phyloP scores from a whole-genome alignment of 2,797 vertebrate genomes.

The Melanotaenia parkinsoni region DNA sequence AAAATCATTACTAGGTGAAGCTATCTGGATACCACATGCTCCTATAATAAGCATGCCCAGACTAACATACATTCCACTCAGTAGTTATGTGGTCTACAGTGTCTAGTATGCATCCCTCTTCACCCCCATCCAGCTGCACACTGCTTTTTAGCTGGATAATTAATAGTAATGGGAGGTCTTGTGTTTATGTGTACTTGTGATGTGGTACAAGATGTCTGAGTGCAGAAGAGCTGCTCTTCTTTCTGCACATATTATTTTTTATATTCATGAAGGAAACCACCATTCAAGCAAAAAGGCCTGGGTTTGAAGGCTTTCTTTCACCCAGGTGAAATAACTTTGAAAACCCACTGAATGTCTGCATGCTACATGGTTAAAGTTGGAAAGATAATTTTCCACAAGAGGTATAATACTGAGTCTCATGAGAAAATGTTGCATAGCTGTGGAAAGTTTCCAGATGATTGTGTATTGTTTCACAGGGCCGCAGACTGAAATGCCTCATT shows the following conservation, averaged over 20 bases:
- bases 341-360: conserved; percentile 4
- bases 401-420: background rate
- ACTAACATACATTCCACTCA: conserved; percentile 87
- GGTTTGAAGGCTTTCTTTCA: conserved; percentile 14
- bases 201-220: conserved; percentile 35
- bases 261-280: conserved; percentile 16
- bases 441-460: conserved; percentile 4
- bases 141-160: conserved; percentile 47
- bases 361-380: background rate
- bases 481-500: background rate
- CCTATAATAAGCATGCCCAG: conserved; percentile 82
- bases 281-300: background rate
- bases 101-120: conserved; percentile 57
- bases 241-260: conserved; percentile 12
- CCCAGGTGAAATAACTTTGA: conserved; percentile 15
- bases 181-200: conserved; percentile 49
- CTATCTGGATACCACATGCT: conserved; percentile 71
- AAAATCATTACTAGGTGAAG: conserved; percentile 63
- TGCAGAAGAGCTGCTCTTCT: conserved; percentile 24
- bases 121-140: conserved; percentile 43
- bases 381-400: background rate
- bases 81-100: conserved; percentile 74
- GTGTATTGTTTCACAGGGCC: background rate
- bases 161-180: conserved; percentile 44
- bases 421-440: background rate